phyloP scores from a whole-genome alignment of 92 coral and sea anemone species.

The Epizoanthus scotinus region DNA sequence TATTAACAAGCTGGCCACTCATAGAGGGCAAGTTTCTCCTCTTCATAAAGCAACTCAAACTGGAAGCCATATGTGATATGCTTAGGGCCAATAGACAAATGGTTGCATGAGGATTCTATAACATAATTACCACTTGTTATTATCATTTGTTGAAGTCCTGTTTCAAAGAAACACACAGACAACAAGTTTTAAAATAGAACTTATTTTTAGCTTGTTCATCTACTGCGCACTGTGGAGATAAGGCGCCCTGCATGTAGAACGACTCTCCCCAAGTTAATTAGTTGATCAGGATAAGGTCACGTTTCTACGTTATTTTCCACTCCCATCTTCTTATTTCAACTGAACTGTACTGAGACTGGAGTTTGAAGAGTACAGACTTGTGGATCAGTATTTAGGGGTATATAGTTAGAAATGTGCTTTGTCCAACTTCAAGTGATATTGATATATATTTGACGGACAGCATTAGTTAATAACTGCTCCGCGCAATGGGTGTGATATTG shows the following conservation, averaged over 20 bases:
- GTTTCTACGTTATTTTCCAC: too few relatives aligned
- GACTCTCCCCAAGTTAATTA: too few relatives aligned
- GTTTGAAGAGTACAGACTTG: too few relatives aligned
- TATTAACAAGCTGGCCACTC: not conserved
- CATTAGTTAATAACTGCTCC: too few relatives aligned
- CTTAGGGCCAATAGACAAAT: constrained; percentile 5
- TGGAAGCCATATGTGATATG: not conserved
- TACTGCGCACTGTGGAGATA: not conserved
- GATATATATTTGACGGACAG: too few relatives aligned
- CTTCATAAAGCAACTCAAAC: not conserved
- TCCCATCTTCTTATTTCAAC: too few relatives aligned
- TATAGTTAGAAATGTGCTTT: too few relatives aligned
- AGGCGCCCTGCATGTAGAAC: not conserved
- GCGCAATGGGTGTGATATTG: too few relatives aligned
- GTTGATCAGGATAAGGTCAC: too few relatives aligned
- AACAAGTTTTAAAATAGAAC: not conserved
- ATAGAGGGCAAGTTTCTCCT: not conserved
- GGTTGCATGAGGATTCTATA: not conserved
- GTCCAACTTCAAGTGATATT: too few relatives aligned
- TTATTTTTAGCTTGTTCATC: not conserved
- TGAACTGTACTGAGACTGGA: too few relatives aligned
- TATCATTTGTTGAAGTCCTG: constrained; percentile 10
- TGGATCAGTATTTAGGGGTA: too few relatives aligned
- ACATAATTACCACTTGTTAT: constrained; percentile 6
- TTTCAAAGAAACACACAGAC: not conserved